A percentile compares a stretch with the other conserved stretches of the same genome.
phyloP scores from a whole-genome alignment of 2,113 vertebrate species.

The Eubucco bourcierii region DNA sequence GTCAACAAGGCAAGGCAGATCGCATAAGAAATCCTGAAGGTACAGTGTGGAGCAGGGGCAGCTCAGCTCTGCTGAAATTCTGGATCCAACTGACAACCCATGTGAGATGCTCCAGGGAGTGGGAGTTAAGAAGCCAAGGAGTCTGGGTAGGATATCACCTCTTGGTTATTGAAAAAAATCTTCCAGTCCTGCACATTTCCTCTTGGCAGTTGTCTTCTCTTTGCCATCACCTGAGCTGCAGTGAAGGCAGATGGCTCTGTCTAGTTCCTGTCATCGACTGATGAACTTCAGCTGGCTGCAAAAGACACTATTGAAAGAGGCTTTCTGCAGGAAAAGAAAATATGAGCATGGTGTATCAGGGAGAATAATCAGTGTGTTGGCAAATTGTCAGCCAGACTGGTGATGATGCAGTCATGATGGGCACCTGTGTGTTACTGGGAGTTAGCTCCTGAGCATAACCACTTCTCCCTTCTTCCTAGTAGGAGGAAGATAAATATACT shows the following conservation, averaged over 20 bases:
- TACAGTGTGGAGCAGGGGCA: constrained; percentile 11
- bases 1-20: constrained; percentile 98
- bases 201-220: constrained; percentile 29
- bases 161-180: background rate
- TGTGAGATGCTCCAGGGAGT: fast-evolving
- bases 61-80: fast-evolving
- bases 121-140: background rate
- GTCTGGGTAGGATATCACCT: background rate
- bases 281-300: constrained; percentile 61
- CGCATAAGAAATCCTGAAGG: constrained; percentile 98
- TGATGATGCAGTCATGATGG: background rate
- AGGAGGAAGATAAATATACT: background rate
- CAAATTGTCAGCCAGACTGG: constrained; percentile 27
- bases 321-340: constrained; percentile 26
- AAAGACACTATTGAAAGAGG: background rate
- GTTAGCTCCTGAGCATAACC: background rate
- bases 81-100: fast-evolving
- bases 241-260: constrained; percentile 62
- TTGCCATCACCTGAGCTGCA: constrained; percentile 59
- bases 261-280: constrained; percentile 62
- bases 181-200: background rate
- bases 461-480: background rate
- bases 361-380: constrained; percentile 26
- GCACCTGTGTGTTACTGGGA: background rate
- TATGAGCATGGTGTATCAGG: background rate